phyloP scores from a whole-genome alignment of 2,888 invertebrate species.

The Gastrophysa polygoni region DNA sequence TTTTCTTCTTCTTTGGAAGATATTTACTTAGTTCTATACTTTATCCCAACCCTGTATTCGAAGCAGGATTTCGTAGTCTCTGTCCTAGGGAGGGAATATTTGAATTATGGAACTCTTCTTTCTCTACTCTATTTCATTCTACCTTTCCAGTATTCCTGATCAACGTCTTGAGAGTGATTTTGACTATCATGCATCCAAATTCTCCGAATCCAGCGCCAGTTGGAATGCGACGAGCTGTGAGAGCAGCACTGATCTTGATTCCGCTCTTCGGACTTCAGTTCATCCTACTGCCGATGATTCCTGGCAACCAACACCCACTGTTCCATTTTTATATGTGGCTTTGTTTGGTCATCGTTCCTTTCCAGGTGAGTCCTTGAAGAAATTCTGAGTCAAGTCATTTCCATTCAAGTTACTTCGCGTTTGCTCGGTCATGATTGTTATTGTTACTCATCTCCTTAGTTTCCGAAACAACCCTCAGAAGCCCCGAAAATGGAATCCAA shows the following conservation, averaged over 20 bases:
- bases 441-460: too few species aligned
- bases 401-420: too few species aligned
- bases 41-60: too few species aligned
- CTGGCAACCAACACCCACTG: slow-evolving; percentile 62
- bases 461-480: too few species aligned
- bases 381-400: too few species aligned
- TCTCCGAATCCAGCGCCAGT: slow-evolving; percentile 66
- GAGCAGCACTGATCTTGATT: slow-evolving; percentile 76
- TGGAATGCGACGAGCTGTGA: slow-evolving; percentile 69
- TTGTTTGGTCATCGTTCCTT: slow-evolving; percentile 71
- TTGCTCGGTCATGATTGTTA: too few species aligned
- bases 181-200: slow-evolving; percentile 68
- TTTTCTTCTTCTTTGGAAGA: too few species aligned
- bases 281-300: slow-evolving; percentile 71
- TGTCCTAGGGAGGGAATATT: too few species aligned
- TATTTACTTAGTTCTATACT: too few species aligned
- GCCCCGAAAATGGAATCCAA: too few species aligned
- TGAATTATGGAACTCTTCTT: too few species aligned
- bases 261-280: slow-evolving; percentile 79
- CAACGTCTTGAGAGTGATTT: slow-evolving; percentile 69
- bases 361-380: slow-evolving; percentile 68
- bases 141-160: slow-evolving; percentile 66
- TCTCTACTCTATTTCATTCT: slow-evolving; percentile 9
- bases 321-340: slow-evolving; percentile 69
- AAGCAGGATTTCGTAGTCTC: too few species aligned